A percentile compares a stretch with the other conserved stretches of the same genome.
phyloP scores from a whole-genome alignment of 2,113 vertebrate genomes.

The Callospermophilus lateralis region DNA sequence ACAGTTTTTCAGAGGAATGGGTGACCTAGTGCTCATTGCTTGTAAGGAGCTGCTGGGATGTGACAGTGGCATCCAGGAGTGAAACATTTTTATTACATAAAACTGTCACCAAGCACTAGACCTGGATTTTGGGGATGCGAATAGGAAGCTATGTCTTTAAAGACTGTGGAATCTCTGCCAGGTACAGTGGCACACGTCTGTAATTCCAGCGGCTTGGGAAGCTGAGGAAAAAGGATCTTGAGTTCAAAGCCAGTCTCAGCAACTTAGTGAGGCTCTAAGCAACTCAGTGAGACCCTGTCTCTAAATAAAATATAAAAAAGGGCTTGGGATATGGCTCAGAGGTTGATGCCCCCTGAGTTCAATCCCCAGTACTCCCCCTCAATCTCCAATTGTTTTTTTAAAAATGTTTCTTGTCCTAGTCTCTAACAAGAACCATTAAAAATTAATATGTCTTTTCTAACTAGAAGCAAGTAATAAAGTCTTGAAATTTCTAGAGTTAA shows the following conservation, averaged over 20 bases:
- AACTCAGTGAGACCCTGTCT: too few species aligned
- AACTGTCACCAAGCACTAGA: not conserved
- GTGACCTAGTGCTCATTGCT: not conserved
- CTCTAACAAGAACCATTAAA: not conserved
- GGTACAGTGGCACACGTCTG: too few species aligned
- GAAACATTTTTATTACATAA: not conserved
- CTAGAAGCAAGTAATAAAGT: not conserved
- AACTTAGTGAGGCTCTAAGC: too few species aligned
- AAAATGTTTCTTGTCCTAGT: not conserved
- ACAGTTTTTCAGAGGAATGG: not conserved
- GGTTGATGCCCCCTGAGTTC: too few species aligned
- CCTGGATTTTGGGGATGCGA: not conserved
- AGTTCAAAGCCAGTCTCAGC: too few species aligned
- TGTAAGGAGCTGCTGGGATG: not conserved
- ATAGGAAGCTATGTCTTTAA: not conserved
- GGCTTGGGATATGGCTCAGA: too few species aligned
- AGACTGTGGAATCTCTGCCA: not conserved
- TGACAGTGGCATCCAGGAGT: not conserved
- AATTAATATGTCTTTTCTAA: slow-evolving; percentile 21
- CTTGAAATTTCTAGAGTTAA: not conserved
- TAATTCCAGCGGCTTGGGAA: too few species aligned
- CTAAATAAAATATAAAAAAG: too few species aligned
- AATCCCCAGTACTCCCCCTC: too few species aligned
- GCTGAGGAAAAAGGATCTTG: too few species aligned
- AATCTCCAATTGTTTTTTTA: not conserved